phyloP scores from a whole-genome alignment of 2,888 invertebrate genomes.

The Baccha elongata region DNA sequence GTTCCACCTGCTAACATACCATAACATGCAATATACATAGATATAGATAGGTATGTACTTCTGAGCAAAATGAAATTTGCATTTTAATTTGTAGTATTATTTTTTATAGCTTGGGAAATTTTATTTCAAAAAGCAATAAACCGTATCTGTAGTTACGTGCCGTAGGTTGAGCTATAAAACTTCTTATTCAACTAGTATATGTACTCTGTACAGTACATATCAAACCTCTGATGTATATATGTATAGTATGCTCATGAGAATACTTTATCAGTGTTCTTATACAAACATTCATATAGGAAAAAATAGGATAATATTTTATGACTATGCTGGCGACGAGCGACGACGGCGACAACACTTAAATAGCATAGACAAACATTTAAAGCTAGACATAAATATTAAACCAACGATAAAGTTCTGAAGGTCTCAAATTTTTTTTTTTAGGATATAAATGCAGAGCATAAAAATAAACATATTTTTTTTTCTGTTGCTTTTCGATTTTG shows the following conservation, averaged over 20 bases:
- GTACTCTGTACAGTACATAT: no score
- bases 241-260: constrained; percentile 1
- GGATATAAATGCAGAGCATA: no score
- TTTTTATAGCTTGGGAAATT: neutral
- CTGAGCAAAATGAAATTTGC: neutral
- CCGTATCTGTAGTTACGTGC: neutral
- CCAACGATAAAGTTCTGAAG: neutral
- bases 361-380: neutral
- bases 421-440: no score
- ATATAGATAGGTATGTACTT: no score
- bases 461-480: no score
- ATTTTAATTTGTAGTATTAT: constrained; percentile 11
- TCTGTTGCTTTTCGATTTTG: no score
- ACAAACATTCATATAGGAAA: no score
- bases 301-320: neutral
- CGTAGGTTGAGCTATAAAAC: no score
- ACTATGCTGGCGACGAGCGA: neutral
- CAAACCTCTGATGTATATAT: no score
- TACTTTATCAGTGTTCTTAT: constrained; percentile 4
- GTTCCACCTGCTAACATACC: neutral
- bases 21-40: no score
- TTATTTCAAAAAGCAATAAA: neutral
- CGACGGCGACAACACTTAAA: neutral
- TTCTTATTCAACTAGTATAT: no score
- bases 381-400: neutral